phyloP scores from a whole-genome alignment of 2,888 invertebrate genomes.

The Lepetodrilus schrolli region DNA sequence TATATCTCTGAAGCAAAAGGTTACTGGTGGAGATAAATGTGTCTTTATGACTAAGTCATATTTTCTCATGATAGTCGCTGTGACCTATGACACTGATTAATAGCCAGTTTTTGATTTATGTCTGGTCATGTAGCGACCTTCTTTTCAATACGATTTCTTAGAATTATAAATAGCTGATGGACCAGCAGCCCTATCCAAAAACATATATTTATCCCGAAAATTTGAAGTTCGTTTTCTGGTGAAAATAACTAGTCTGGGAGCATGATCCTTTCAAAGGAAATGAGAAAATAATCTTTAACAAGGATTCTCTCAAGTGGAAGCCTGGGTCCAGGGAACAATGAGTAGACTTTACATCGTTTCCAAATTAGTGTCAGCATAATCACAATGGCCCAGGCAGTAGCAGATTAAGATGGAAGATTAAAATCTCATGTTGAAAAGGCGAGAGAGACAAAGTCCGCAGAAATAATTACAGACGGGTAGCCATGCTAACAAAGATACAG shows the following conservation, averaged over 20 bases:
- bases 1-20: no score
- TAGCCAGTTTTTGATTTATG: no score
- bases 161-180: not conserved
- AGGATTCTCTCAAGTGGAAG: not conserved
- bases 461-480: constrained; percentile 17
- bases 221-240: not conserved
- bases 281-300: constrained; percentile 12
- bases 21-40: no score
- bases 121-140: no score
- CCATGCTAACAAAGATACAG: not conserved
- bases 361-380: constrained; percentile 23
- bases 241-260: not conserved
- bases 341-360: constrained; percentile 12
- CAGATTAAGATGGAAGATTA: constrained; percentile 25
- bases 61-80: no score
- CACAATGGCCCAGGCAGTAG: not conserved
- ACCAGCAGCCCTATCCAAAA: not conserved
- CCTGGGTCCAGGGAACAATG: not conserved
- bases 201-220: constrained; percentile 19
- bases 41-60: no score
- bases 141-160: not conserved
- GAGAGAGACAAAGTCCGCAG: constrained; percentile 14
- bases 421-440: constrained; percentile 17
- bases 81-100: no score
- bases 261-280: not conserved